A percentile compares a stretch with the other conserved stretches of the same genome.
Conservation (phyloP, 2,797 vertebrate species). For the Xyrichtys novacula region DNA sequence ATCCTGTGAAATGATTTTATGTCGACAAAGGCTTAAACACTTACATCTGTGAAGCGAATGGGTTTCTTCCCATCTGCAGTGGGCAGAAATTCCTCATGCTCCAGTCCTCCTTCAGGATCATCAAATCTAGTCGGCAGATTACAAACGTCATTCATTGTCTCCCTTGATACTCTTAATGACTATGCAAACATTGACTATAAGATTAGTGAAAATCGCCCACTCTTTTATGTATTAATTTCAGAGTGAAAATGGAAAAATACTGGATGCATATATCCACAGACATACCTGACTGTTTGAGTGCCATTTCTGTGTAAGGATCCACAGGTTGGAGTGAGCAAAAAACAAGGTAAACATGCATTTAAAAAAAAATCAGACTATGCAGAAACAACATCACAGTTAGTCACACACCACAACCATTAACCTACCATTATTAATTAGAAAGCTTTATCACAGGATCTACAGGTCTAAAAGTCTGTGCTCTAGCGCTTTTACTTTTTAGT, state of each 20-base stretch:
- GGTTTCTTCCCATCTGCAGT: slow-evolving; percentile 87
- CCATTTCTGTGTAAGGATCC: slow-evolving; percentile 82
- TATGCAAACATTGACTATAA: slow-evolving; percentile 4
- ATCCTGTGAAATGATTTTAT: neutral
- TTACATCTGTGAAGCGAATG: slow-evolving; percentile 92
- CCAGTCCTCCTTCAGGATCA: slow-evolving; percentile 82
- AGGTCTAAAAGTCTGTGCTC: slow-evolving; percentile 4
- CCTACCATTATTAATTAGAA: neutral
- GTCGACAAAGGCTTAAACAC: slow-evolving; percentile 53
- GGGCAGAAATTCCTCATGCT: slow-evolving; percentile 91
- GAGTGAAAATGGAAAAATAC: neutral
- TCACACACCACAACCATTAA: slow-evolving; percentile 21
- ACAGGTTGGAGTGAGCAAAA: slow-evolving; percentile 67
- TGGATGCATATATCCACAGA: slow-evolving; percentile 21
- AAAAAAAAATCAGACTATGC: slow-evolving; percentile 52
- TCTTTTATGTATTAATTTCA: neutral
- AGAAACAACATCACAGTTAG: slow-evolving; percentile 47
- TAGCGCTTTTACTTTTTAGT: neutral
- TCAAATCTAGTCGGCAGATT: slow-evolving; percentile 84
- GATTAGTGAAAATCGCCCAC: neutral
- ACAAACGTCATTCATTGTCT: neutral
- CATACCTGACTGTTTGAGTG: slow-evolving; percentile 82
- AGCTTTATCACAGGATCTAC: slow-evolving; percentile 16
- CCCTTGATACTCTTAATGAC: neutral
- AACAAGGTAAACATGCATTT: slow-evolving; percentile 83